Percentiles rank a stretch among this genome's conserved stretches.
Evolutionary conservation across 2,888 invertebrate genomes (phyloP).

Genomic region (Eristalis tenax): DNA sequence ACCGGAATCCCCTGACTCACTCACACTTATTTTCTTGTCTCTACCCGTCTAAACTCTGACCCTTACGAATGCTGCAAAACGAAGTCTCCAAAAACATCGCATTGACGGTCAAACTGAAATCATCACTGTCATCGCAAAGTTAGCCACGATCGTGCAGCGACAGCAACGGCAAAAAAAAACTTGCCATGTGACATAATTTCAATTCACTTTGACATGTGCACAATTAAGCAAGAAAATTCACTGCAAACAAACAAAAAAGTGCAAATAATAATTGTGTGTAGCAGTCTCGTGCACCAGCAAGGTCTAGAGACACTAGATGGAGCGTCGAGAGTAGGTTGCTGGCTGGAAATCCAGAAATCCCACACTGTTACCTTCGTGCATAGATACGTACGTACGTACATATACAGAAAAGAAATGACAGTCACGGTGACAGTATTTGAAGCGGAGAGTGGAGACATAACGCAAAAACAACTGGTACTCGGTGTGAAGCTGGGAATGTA

Average conservation of each 20-base stretch:
- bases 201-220: conserved; percentile 27
- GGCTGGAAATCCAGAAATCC: conserved; percentile 61
- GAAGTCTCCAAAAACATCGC: not conserved
- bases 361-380: conserved; percentile 62
- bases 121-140: conserved; percentile 18
- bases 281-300: conserved; percentile 5
- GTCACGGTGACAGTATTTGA: not conserved
- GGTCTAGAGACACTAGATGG: not conserved
- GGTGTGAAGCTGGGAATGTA: conserved; percentile 20
- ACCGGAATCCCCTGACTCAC: not conserved
- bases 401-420: conserved; percentile 3
- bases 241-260: not conserved
- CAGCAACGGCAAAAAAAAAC: conserved; percentile 17
- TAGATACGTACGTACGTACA: conserved; percentile 26
- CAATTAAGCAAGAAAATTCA: conserved; percentile 6
- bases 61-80: not conserved
- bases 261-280: not conserved
- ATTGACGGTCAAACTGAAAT: not conserved
- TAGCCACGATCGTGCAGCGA: conserved; percentile 4
- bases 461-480: not conserved
- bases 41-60: not conserved
- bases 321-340: conserved; percentile 49
- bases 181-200: conserved; percentile 59
- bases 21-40: not conserved
- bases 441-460: not conserved